These are phyloP conservation scores for Henricia sp. DNA, from an alignment of 53 echinoderm and acorn worm genomes.

Conservation along the genomic window DNA sequence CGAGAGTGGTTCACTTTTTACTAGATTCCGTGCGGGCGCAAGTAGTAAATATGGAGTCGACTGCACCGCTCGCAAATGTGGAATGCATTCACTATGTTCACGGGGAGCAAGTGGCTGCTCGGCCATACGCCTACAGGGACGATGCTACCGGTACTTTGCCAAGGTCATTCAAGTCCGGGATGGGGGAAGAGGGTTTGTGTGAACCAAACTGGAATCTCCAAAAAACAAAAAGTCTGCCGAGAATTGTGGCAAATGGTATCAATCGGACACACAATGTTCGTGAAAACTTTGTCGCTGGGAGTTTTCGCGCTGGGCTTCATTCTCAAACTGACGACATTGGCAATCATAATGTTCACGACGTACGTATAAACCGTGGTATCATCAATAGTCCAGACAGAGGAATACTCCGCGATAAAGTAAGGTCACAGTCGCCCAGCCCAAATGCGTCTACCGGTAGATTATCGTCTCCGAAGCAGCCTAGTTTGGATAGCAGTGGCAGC, in stretches of 20 bases:
- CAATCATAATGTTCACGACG: slow-evolving; percentile 12
- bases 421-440: slow-evolving; percentile 30
- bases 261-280: slow-evolving; percentile 50
- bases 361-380: slow-evolving; percentile 17
- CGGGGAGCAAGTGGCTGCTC: neutral
- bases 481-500: slow-evolving; percentile 38
- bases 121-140: slow-evolving; percentile 54
- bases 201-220: slow-evolving; percentile 53
- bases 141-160: slow-evolving; percentile 42
- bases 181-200: neutral
- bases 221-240: slow-evolving; percentile 62
- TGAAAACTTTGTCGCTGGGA: slow-evolving; percentile 48
- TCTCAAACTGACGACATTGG: neutral
- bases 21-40: too few species aligned
- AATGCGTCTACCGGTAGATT: slow-evolving; percentile 32
- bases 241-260: slow-evolving; percentile 56
- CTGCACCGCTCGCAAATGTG: slow-evolving; percentile 36
- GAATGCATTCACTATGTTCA: slow-evolving; percentile 41
- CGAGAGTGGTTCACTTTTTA: too few species aligned
- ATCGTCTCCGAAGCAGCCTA: slow-evolving; percentile 35
- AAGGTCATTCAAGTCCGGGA: slow-evolving; percentile 34
- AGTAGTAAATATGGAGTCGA: neutral
- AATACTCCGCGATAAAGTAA: slow-evolving; percentile 13
- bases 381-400: slow-evolving; percentile 37
- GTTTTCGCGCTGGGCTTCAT: slow-evolving; percentile 29